Conservation (phyloP, 2,797 vertebrate genomes). For the Streptopelia turtur region DNA sequence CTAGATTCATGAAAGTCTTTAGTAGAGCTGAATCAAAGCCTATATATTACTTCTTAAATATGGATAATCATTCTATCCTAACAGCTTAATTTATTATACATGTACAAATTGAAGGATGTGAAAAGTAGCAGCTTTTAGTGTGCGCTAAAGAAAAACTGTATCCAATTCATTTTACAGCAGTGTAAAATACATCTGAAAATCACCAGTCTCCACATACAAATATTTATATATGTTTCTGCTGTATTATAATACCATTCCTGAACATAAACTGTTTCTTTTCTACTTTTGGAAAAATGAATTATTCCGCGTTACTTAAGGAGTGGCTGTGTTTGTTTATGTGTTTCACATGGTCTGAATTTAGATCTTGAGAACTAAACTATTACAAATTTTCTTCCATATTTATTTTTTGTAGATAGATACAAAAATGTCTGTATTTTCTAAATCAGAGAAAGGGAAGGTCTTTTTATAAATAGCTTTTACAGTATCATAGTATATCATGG, state of each 20-base stretch:
- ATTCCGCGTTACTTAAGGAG: neutral
- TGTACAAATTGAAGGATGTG: neutral
- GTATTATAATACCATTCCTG: neutral
- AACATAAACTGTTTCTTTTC: neutral
- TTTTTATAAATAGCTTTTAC: neutral
- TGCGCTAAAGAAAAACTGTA: neutral
- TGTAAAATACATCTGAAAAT: neutral
- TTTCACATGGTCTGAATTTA: neutral
- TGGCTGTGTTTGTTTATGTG: neutral
- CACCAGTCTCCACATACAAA: neutral
- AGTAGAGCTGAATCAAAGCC: neutral
- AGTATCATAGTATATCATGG: neutral
- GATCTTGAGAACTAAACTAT: neutral
- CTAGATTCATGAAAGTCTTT: neutral
- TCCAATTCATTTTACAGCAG: neutral
- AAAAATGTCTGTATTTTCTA: neutral
- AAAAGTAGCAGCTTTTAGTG: neutral
- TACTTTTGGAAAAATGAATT: neutral
- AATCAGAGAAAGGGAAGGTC: neutral
- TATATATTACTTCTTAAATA: neutral
- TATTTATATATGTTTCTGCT: neutral
- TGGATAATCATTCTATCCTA: neutral
- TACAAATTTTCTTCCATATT: neutral
- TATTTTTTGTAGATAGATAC: neutral
- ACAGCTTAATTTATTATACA: neutral